Evolutionary conservation across 1,140 invertebrate genomes (phyloP).

Genomic region (Chionoecetes opilio): DNA sequence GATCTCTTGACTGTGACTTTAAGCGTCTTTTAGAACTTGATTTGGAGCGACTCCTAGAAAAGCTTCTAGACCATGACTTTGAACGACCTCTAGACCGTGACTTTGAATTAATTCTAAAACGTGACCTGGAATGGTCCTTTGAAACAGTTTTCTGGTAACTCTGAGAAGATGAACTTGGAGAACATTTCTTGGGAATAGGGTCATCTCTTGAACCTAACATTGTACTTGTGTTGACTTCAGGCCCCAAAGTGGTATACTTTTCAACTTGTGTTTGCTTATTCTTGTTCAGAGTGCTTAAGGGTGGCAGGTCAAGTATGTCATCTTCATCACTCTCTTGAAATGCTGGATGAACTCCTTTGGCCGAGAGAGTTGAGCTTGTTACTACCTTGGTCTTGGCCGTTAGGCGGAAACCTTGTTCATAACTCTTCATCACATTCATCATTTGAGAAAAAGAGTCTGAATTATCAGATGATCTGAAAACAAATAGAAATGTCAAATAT

Average conservation of each 20-base stretch:
- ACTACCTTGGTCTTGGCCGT: slow-evolving; percentile 47
- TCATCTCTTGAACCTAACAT: background rate
- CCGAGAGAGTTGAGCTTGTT: slow-evolving; percentile 9
- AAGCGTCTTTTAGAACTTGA: background rate
- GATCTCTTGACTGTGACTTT: slow-evolving; percentile 28
- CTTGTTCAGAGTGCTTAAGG: background rate
- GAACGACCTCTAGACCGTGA: background rate
- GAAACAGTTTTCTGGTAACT: too few relatives aligned
- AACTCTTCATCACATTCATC: slow-evolving; percentile 69
- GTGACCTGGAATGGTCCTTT: slow-evolving; percentile 1
- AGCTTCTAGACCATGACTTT: background rate
- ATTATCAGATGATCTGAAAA: slow-evolving; percentile 59
- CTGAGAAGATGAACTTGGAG: background rate
- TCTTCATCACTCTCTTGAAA: slow-evolving; percentile 72
- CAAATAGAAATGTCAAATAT: background rate
- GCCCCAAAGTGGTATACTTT: background rate
- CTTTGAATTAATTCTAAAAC: slow-evolving; percentile 1
- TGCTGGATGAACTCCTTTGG: slow-evolving; percentile 59
- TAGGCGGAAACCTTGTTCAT: slow-evolving; percentile 68
- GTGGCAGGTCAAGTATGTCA: slow-evolving; percentile 44
- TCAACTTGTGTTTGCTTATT: background rate
- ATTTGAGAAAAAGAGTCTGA: slow-evolving; percentile 55
- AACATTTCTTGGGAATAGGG: background rate
- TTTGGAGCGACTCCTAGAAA: too few relatives aligned
- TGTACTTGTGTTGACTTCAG: background rate